Conservation (phyloP, 2,888 invertebrate genomes). For the Polydrusus tereticollis region DNA sequence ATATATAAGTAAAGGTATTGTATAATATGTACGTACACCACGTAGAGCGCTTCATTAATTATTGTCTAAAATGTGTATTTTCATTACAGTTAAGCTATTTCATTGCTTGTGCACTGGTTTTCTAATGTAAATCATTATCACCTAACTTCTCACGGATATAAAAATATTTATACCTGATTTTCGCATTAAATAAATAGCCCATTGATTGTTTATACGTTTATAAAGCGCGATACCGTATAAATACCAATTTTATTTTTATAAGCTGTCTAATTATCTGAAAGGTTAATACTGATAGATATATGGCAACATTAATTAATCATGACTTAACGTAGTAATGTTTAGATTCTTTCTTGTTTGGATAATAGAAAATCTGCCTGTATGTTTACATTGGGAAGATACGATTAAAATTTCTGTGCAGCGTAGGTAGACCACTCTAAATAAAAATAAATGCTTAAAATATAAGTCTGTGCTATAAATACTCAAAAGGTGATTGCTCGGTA, state of each 20-base stretch:
- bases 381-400: slow-evolving; percentile 7
- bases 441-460: slow-evolving; percentile 19
- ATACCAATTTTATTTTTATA: slow-evolving; percentile 40
- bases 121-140: slow-evolving; percentile 40
- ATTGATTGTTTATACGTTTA: slow-evolving; percentile 36
- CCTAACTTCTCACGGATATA: slow-evolving; percentile 37
- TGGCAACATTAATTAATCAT: slow-evolving; percentile 36
- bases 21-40: too few species aligned
- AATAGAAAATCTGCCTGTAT: slow-evolving; percentile 18
- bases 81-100: slow-evolving; percentile 1
- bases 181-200: slow-evolving; percentile 43
- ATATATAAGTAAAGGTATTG: too few species aligned
- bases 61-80: slow-evolving; percentile 33
- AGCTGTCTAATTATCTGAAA: slow-evolving; percentile 29
- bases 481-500: slow-evolving; percentile 1
- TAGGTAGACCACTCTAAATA: slow-evolving; percentile 17
- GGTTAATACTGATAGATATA: slow-evolving; percentile 31
- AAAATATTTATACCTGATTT: slow-evolving; percentile 44
- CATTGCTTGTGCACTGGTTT: slow-evolving; percentile 13
- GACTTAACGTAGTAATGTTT: slow-evolving; percentile 24
- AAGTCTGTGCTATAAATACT: slow-evolving; percentile 9
- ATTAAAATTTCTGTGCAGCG: slow-evolving; percentile 20
- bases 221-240: slow-evolving; percentile 38
- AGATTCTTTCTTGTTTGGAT: slow-evolving; percentile 25
- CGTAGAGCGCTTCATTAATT: too few species aligned